Conservation (phyloP, 2,888 invertebrate genomes). For the Diloba caeruleocephala region DNA sequence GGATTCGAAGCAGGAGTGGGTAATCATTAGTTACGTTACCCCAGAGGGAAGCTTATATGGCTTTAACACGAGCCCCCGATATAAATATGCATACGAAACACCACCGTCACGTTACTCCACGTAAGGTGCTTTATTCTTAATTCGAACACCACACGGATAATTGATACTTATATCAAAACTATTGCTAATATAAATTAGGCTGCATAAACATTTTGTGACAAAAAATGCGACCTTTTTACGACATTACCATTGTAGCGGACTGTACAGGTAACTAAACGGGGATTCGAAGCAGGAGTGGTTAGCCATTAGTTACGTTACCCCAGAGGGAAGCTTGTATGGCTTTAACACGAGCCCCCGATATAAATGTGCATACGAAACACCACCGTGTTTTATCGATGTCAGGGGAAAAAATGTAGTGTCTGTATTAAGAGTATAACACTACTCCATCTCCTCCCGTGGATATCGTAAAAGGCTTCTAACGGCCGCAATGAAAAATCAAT, state of each 20-base stretch:
- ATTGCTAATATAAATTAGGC: too few species aligned
- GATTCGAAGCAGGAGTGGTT: conserved; percentile 67
- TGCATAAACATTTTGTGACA: too few species aligned
- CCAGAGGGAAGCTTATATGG: conserved; percentile 58
- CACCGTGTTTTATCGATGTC: background rate
- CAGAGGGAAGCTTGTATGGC: conserved; percentile 59
- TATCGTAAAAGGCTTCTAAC: too few species aligned
- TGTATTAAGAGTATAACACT: too few species aligned
- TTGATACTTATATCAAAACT: too few species aligned
- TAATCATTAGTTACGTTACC: conserved; percentile 70
- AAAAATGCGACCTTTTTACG: too few species aligned
- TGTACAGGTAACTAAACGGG: conserved; percentile 62
- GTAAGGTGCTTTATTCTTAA: too few species aligned
- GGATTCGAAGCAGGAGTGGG: conserved; percentile 67
- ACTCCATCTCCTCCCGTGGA: too few species aligned
- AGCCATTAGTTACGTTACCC: conserved; percentile 69
- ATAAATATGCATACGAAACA: conserved; percentile 34
- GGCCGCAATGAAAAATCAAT: too few species aligned
- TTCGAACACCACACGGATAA: too few species aligned
- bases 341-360: conserved; percentile 47
- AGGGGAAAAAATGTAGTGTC: background rate
- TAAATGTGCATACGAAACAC: conserved; percentile 24
- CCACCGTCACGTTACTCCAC: too few species aligned
- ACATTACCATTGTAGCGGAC: conserved; percentile 34
- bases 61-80: conserved; percentile 49